Conservation (phyloP, 2,797 vertebrate species). For the Paedocypris micromegethes region DNA sequence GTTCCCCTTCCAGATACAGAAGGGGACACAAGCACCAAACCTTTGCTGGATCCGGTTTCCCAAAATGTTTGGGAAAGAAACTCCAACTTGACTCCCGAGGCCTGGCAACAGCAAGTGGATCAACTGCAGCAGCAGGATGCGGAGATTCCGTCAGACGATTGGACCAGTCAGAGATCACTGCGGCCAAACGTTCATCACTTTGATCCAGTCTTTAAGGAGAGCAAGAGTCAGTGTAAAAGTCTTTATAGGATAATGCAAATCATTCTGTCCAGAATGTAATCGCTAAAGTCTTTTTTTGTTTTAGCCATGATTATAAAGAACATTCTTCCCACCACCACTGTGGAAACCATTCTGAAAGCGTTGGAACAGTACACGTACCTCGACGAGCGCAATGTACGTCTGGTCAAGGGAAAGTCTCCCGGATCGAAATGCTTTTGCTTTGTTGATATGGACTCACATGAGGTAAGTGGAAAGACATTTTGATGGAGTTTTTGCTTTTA, state of each 20-base stretch:
- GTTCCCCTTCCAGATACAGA: conserved; percentile 49
- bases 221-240: conserved; percentile 64
- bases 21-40: conserved; percentile 52
- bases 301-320: conserved; percentile 93
- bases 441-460: conserved; percentile 94
- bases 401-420: conserved; percentile 86
- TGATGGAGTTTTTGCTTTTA: not conserved
- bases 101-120: conserved; percentile 77
- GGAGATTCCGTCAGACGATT: conserved; percentile 60
- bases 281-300: conserved; percentile 5
- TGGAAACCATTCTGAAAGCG: conserved; percentile 86
- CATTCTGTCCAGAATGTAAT: too few species aligned
- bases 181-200: conserved; percentile 46
- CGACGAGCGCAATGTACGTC: conserved; percentile 86
- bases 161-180: conserved; percentile 53
- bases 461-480: conserved; percentile 66
- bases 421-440: conserved; percentile 91
- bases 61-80: conserved; percentile 65
- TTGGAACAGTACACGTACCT: conserved; percentile 85
- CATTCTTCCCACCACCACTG: conserved; percentile 83
- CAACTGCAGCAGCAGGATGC: conserved; percentile 65
- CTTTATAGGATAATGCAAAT: too few species aligned
- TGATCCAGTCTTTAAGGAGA: conserved; percentile 69
- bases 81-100: conserved; percentile 73
- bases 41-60: conserved; percentile 46